These are phyloP conservation scores for Perca fluviatilis DNA, from an alignment of 2,113 vertebrate species.

Conservation along the genomic window DNA sequence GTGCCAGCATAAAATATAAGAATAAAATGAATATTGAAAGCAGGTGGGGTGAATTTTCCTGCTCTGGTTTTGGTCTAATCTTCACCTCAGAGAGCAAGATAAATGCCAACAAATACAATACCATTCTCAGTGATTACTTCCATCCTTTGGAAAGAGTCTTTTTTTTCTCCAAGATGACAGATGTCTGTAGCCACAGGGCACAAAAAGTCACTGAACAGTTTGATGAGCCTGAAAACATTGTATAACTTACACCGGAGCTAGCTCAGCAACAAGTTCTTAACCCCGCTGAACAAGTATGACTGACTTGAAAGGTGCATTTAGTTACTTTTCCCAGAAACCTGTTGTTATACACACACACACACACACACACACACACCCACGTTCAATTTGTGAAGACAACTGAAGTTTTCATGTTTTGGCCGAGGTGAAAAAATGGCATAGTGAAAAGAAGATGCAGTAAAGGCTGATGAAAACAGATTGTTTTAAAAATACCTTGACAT, in stretches of 20 bases:
- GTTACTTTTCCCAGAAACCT: not conserved
- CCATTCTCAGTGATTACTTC: slow-evolving; percentile 65
- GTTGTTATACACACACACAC: not conserved
- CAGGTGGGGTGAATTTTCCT: slow-evolving; percentile 63
- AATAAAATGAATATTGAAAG: slow-evolving; percentile 63
- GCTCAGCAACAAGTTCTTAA: slow-evolving; percentile 6
- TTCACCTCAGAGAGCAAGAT: slow-evolving; percentile 58
- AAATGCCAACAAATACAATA: slow-evolving; percentile 72
- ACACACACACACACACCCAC: too few relatives aligned
- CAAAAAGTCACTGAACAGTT: slow-evolving; percentile 38
- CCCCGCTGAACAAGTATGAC: not conserved
- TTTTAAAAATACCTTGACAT: not conserved
- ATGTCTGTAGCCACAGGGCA: slow-evolving; percentile 33
- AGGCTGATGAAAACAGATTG: not conserved
- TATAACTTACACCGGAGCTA: slow-evolving; percentile 22
- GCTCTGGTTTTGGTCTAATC: slow-evolving; percentile 66
- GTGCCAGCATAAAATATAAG: slow-evolving; percentile 56
- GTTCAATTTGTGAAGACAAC: not conserved
- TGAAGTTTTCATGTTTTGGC: not conserved
- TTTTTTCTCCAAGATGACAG: slow-evolving; percentile 35
- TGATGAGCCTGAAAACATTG: slow-evolving; percentile 52
- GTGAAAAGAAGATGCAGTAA: not conserved
- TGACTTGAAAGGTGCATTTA: not conserved
- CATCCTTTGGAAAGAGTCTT: slow-evolving; percentile 60
- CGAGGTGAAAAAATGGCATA: not conserved